Evolutionary conservation across 2,888 invertebrate genomes (phyloP).

Genomic region (Catotricha subobsoleta): DNA sequence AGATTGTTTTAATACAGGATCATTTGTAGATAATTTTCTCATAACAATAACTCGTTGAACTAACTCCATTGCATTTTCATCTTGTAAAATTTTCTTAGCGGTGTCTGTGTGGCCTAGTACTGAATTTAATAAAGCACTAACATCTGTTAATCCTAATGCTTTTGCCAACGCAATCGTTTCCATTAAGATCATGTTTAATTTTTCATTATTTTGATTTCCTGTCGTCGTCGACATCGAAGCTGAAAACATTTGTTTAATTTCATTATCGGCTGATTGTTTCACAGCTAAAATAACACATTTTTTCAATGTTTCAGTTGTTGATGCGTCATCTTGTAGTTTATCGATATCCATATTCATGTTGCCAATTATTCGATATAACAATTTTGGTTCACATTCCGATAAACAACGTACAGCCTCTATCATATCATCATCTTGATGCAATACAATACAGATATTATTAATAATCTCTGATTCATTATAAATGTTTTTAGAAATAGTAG

Average conservation of each 20-base stretch:
- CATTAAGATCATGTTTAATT: slow-evolving; percentile 31
- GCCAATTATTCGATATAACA: slow-evolving; percentile 26
- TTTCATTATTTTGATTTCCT: slow-evolving; percentile 14
- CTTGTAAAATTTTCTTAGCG: slow-evolving; percentile 1
- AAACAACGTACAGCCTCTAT: slow-evolving; percentile 36
- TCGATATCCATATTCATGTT: slow-evolving; percentile 36
- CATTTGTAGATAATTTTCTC: slow-evolving; percentile 48
- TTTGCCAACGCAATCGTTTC: slow-evolving; percentile 52
- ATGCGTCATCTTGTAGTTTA: slow-evolving; percentile 20
- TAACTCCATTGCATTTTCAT: slow-evolving; percentile 32
- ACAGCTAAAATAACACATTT: slow-evolving; percentile 48
- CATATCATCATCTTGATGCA: slow-evolving; percentile 45
- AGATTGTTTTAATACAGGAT: slow-evolving; percentile 42
- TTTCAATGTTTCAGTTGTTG: slow-evolving; percentile 43
- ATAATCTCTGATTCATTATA: slow-evolving; percentile 35
- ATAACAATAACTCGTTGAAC: slow-evolving; percentile 45
- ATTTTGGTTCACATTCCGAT: slow-evolving; percentile 11
- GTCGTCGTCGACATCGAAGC: neutral
- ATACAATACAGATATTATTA: slow-evolving; percentile 42
- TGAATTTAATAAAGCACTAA: slow-evolving; percentile 7
- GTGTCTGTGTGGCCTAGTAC: neutral
- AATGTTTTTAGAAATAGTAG: neutral
- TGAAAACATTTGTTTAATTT: slow-evolving; percentile 7
- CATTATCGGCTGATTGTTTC: slow-evolving; percentile 37
- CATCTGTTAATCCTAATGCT: slow-evolving; percentile 40